phyloP scores from a whole-genome alignment of 2,888 invertebrate species.

The Dryobotodes eremita region DNA sequence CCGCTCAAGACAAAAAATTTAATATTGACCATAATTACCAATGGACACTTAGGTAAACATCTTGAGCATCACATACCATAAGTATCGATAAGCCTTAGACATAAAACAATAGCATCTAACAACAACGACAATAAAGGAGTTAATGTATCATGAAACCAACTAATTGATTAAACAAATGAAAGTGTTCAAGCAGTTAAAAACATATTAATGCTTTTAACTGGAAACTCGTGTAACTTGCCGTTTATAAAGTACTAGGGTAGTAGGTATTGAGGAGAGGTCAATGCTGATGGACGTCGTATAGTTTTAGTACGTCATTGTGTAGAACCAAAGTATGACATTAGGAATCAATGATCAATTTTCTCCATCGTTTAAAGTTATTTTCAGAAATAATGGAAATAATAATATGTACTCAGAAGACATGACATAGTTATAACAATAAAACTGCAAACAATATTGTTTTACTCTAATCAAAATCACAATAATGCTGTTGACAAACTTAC shows the following conservation, averaged over 20 bases:
- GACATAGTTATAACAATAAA: no score
- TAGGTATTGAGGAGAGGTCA: constrained; percentile 21
- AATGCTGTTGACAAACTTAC: no score
- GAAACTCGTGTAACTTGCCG: constrained; percentile 35
- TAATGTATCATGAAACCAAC: constrained; percentile 50
- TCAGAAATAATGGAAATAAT: neutral
- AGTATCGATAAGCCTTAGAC: neutral
- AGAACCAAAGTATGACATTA: constrained; percentile 18
- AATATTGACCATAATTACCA: neutral
- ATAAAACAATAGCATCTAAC: neutral
- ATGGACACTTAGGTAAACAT: neutral
- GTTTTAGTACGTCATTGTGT: constrained; percentile 28
- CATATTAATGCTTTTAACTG: constrained; percentile 36
- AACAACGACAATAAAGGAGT: constrained; percentile 30
- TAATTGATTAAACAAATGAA: constrained; percentile 55
- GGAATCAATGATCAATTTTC: neutral
- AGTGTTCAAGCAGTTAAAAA: constrained; percentile 52
- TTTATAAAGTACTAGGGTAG: neutral
- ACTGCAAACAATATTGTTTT: no score
- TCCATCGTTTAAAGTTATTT: no score
- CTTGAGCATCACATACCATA: neutral
- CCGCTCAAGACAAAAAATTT: neutral
- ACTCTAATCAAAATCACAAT: no score
- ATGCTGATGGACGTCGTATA: constrained; percentile 18
- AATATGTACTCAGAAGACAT: neutral